A percentile compares a stretch with the other conserved stretches of the same genome.
phyloP scores from a whole-genome alignment of 1,140 invertebrate species.

The Ceratina australensis region DNA sequence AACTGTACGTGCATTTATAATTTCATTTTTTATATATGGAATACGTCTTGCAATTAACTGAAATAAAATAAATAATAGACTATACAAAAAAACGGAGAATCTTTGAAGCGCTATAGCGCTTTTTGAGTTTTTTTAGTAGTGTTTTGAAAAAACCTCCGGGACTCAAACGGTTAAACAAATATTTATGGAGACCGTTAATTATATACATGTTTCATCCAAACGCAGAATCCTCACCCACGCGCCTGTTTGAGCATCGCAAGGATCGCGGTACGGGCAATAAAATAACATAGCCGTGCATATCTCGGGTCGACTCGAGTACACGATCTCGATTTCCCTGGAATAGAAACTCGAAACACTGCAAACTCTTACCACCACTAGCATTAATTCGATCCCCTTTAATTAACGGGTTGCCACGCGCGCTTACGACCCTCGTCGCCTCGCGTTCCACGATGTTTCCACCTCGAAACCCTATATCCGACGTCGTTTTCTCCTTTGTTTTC shows the following conservation, averaged over 20 bases:
- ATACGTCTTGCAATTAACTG: no score
- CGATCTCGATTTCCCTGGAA: slow-evolving; percentile 37
- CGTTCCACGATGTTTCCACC: not conserved
- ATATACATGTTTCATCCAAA: no score
- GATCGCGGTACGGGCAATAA: not conserved
- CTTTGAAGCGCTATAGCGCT: no score
- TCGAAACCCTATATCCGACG: not conserved
- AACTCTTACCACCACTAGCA: slow-evolving; percentile 18
- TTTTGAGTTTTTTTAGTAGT: no score
- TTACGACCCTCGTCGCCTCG: not conserved
- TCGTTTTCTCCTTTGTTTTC: slow-evolving; percentile 1
- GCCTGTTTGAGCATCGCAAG: not conserved
- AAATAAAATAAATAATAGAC: no score
- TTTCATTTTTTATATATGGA: no score
- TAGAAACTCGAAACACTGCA: slow-evolving; percentile 14
- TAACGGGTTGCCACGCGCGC: slow-evolving; percentile 2
- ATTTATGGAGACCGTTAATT: no score
- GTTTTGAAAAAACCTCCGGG: no score
- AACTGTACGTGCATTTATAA: no score
- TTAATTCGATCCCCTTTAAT: slow-evolving; percentile 53
- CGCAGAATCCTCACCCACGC: not conserved
- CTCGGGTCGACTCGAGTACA: not conserved
- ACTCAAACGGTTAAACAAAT: no score
- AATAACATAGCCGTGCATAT: no score
- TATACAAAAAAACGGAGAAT: no score